Base-by-base conservation (phyloP, 2,113 vertebrate genomes). In the Ciconia stormi region DNA sequence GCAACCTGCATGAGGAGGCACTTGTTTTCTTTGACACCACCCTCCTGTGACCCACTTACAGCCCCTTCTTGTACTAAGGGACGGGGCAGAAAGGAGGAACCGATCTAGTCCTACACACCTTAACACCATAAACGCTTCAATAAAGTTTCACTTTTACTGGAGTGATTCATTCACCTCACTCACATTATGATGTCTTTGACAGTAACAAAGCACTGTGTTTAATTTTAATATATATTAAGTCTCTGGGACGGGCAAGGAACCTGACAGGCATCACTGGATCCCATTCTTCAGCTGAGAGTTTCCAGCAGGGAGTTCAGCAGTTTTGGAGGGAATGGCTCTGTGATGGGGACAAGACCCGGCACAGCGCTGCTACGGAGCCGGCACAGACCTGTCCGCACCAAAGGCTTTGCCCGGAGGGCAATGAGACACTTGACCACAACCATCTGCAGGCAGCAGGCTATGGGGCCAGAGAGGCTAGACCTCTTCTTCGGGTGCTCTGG, bases 291-390 rank as follows among this genome's bases (percentile, higher is more conserved):
- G 59, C 73, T 91, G 58, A 53, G 26, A 38, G 38, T 40, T 77
- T 62, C 67, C 87, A 73, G 36, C 56, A 88, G 46, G 66, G 49
- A 82, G 38, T 27, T 50, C 23, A 58, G 49, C 27, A 46, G 42
- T 72, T 62, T 71, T 0, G 6, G 18, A 79, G 50, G 34, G 55
- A 36, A 47, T 22, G 63, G 44, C n/a, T 65, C 27, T 53, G 58
- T 29, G n/a, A 18, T 10, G 73, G n/a, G 49, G 38, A 58, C 52
- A 62, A 77, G n/a, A 23, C 52, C 38, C 5, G 5, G 71, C 71
- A 38, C n/a, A 56, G 40, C 1, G 7, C 71, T 47, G 46, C 46
- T 6, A 7, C 1, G 5, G 58, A 34, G 22, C 84, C 3, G 1
- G 77, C 62, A 27, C 53, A 59, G 72, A 66, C 20, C 52, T 3